Evolutionary conservation across 2,113 vertebrate species (phyloP).

Genomic region (Nymphicus hollandicus): DNA sequence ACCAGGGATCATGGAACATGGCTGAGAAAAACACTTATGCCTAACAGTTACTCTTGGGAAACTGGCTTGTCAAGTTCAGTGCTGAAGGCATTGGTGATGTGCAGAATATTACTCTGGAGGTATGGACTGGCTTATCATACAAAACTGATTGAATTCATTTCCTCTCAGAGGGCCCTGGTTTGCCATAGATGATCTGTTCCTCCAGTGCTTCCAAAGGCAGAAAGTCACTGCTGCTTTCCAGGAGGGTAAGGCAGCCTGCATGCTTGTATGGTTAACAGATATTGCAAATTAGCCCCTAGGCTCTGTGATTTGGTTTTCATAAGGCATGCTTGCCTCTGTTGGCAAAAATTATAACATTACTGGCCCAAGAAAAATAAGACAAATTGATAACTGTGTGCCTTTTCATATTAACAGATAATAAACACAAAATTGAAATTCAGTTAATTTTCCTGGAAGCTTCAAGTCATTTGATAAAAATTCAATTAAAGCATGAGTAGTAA

Average conservation of each 20-base stretch:
- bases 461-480: conserved; percentile 52
- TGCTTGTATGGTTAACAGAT: neutral
- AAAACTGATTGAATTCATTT: neutral
- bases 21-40: neutral
- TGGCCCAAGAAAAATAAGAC: neutral
- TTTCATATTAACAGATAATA: conserved; percentile 18
- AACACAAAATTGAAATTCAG: neutral
- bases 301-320: neutral
- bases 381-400: neutral
- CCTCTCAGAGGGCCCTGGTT: neutral
- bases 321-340: neutral
- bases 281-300: neutral
- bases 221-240: neutral
- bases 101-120: neutral
- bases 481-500: conserved; percentile 5
- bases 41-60: neutral
- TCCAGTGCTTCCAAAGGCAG: neutral
- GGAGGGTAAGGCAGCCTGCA: neutral
- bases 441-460: neutral
- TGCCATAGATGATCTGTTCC: neutral
- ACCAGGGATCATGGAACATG: neutral
- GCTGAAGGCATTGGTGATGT: neutral
- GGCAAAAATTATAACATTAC: neutral
- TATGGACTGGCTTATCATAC: neutral
- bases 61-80: neutral